Percentiles rank a stretch among this genome's conserved stretches.
phyloP scores from a whole-genome alignment of 2,797 vertebrate genomes.

The Moxostoma hubbsi region DNA sequence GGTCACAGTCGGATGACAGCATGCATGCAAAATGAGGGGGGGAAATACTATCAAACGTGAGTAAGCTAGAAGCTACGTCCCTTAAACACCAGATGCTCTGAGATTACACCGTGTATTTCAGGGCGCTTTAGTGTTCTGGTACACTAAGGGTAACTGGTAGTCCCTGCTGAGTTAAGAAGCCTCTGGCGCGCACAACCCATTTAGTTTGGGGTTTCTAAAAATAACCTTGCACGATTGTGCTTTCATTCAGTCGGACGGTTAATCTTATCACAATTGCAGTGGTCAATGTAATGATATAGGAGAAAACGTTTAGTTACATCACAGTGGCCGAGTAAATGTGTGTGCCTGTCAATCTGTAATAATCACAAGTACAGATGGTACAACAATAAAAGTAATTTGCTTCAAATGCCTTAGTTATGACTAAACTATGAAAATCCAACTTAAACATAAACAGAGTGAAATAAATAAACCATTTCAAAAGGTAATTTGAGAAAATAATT shows the following conservation, averaged over 20 bases:
- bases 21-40: background rate
- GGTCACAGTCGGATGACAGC: background rate
- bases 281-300: slow-evolving; percentile 17
- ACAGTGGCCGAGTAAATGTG: background rate
- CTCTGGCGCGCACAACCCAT: background rate
- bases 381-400: background rate
- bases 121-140: slow-evolving; percentile 75
- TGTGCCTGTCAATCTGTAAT: background rate
- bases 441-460: too few species aligned
- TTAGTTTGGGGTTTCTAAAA: too few species aligned
- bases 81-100: background rate
- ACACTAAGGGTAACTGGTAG: slow-evolving; percentile 59
- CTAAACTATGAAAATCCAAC: too few species aligned
- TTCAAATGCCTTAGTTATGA: background rate
- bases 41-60: slow-evolving; percentile 7
- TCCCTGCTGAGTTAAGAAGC: slow-evolving; percentile 32
- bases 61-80: background rate
- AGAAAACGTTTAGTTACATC: slow-evolving; percentile 10
- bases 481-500: too few species aligned
- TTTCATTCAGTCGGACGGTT: slow-evolving; percentile 24
- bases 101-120: slow-evolving; percentile 61
- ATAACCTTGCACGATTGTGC: too few species aligned
- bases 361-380: background rate
- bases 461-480: too few species aligned
- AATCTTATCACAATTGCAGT: slow-evolving; percentile 37